Evolutionary conservation across 2,888 invertebrate species (phyloP).

Genomic region (Ecliptopera silaceata): DNA sequence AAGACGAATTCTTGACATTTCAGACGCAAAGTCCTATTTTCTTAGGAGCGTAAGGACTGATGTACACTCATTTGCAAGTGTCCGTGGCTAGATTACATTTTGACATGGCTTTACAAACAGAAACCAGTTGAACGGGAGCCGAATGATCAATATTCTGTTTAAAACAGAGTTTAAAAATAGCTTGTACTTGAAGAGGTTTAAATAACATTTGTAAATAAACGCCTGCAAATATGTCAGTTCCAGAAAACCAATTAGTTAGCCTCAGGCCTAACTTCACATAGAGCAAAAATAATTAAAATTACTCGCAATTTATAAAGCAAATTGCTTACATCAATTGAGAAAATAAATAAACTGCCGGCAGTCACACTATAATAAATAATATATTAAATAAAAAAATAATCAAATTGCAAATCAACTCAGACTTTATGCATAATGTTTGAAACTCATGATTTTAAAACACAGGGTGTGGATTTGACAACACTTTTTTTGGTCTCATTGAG

Average conservation of each 20-base stretch:
- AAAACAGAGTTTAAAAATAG: slow-evolving; percentile 52
- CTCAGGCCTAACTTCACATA: slow-evolving; percentile 3
- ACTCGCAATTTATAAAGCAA: not conserved
- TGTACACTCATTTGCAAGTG: slow-evolving; percentile 70
- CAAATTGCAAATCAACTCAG: too few relatives aligned
- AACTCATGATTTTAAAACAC: too few relatives aligned
- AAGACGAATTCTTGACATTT: slow-evolving; percentile 11
- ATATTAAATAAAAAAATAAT: too few relatives aligned
- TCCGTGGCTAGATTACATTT: slow-evolving; percentile 65
- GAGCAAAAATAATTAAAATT: not conserved
- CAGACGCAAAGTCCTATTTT: slow-evolving; percentile 26
- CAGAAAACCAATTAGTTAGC: slow-evolving; percentile 28
- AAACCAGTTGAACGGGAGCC: slow-evolving; percentile 55
- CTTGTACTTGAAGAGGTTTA: slow-evolving; percentile 30
- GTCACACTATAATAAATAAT: too few relatives aligned
- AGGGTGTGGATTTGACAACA: too few relatives aligned
- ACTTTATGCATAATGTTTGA: too few relatives aligned
- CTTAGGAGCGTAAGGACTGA: slow-evolving; percentile 48
- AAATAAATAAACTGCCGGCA: not conserved
- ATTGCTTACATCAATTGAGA: not conserved
- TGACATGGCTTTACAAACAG: slow-evolving; percentile 64
- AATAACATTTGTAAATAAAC: slow-evolving; percentile 19
- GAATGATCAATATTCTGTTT: slow-evolving; percentile 52
- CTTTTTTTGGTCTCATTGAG: too few relatives aligned
- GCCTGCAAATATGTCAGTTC: slow-evolving; percentile 19